Conservation (phyloP, 2,113 vertebrate species). For the Malurus elegans region DNA sequence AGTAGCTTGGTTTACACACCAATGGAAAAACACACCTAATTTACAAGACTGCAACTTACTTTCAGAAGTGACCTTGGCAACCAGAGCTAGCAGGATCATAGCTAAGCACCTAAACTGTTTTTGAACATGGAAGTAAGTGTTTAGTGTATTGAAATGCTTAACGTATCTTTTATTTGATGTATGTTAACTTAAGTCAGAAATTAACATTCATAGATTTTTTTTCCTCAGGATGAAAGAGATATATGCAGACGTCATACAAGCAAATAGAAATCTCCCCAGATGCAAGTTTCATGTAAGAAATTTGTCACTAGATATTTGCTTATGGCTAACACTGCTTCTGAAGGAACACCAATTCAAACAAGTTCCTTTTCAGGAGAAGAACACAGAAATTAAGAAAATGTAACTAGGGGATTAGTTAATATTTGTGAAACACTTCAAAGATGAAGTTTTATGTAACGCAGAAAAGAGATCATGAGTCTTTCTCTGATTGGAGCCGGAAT, state of each 20-base stretch:
- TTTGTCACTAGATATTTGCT: not conserved
- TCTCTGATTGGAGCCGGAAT: not conserved
- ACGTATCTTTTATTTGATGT: not conserved
- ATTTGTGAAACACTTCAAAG: slow-evolving; percentile 65
- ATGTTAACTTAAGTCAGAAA: not conserved
- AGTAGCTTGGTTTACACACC: not conserved
- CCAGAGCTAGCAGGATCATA: not conserved
- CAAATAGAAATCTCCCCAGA: not conserved
- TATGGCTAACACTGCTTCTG: not conserved
- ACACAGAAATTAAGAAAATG: slow-evolving; percentile 19
- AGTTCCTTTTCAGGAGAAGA: not conserved
- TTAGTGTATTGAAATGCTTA: not conserved
- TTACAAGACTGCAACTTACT: not conserved
- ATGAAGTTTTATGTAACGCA: slow-evolving; percentile 35
- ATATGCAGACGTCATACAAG: not conserved
- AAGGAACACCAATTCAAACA: slow-evolving; percentile 34
- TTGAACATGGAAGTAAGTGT: not conserved
- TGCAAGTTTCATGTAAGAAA: not conserved
- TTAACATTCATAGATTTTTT: not conserved
- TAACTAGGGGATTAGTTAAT: slow-evolving; percentile 56
- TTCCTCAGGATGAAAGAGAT: not conserved
- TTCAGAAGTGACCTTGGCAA: not conserved
- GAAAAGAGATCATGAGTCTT: not conserved
- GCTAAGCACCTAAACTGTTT: not conserved
- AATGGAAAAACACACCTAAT: not conserved